Evolutionary conservation across 2,113 vertebrate genomes (phyloP).

Genomic region (Elanus axillaris): DNA sequence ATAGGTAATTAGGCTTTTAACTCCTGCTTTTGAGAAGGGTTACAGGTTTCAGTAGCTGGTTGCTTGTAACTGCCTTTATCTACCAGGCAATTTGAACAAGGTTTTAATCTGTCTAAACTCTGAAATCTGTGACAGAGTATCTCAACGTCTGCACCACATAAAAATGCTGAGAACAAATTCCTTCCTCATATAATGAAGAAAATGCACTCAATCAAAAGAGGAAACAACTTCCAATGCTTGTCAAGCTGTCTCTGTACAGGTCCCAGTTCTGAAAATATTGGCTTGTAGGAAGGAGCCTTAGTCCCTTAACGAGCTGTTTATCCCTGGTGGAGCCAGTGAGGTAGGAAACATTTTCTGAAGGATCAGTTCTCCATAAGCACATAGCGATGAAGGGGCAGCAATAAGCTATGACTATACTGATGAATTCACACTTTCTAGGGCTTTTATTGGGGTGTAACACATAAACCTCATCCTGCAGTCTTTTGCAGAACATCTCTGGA

Average conservation of each 20-base stretch:
- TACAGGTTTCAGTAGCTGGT: background rate
- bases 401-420: background rate
- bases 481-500: background rate
- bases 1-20: background rate
- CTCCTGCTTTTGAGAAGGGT: background rate
- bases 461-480: background rate
- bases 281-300: background rate
- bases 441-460: background rate
- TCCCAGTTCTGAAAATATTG: slow-evolving; percentile 3
- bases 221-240: slow-evolving; percentile 18
- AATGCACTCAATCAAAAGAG: slow-evolving; percentile 15
- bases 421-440: background rate
- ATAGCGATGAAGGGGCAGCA: background rate
- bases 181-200: slow-evolving; percentile 5
- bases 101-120: background rate
- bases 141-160: background rate
- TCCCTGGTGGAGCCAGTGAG: rapidly evolving
- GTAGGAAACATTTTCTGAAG: background rate
- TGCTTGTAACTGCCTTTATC: background rate
- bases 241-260: background rate
- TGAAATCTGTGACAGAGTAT: background rate
- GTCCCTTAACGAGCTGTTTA: slow-evolving; percentile 18
- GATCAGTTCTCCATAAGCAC: background rate
- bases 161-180: slow-evolving; percentile 18
- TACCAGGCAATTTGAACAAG: background rate